Base-by-base conservation (phyloP, 2,797 vertebrate species). In the Enteromius treurensis region DNA sequence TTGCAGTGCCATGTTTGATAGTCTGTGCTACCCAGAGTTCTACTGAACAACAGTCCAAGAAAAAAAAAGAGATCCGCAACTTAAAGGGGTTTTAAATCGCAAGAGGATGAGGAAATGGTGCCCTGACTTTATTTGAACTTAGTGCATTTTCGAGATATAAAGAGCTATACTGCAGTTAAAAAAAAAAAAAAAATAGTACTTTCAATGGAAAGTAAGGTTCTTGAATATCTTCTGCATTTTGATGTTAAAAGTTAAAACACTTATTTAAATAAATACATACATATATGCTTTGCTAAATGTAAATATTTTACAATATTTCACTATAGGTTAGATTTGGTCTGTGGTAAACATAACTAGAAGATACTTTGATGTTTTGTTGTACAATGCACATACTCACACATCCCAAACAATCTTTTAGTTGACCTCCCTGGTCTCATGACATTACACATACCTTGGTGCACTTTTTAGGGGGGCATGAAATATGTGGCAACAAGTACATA, bases 1-100 rank as follows among this genome's bases (percentile, higher is more conserved):
- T 76, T 87, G 69, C 81, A 67, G 23, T 79, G 34, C 58, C 34
- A 69, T 83, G 81, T 82, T 82, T 87, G 84, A 86, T 80, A 71
- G 68, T 47, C 77, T 79, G 49, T 74, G 58, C 75, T 55, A 71
- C 82, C 68, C 45, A 37, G 51, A 83, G 42, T 76, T 47, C 64
- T 58, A 45, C 15, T 3, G 68, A 83, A 85, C 82, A 82, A 78
- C 53, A 70, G 74, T 84, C 62, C 74, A 23, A 55, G 49, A 75
- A n/a, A 75, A 45, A 55, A 65, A 78, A 79, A 70, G 51, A 67
- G 9, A 37, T 45, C 13, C 4, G 60, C 42, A 1, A 82, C 45
- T 84, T 47, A 45, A 29, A 14, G 62, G 53, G 49, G 34, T 55
- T 26, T 77, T 19, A 49, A 32, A 62, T 67, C 51, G 4, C 70